Evolutionary conservation across 2,888 invertebrate genomes (phyloP), one percentile per base, ranked within the genome.

Genomic region (Lordiphosa andalusiaca): DNA sequence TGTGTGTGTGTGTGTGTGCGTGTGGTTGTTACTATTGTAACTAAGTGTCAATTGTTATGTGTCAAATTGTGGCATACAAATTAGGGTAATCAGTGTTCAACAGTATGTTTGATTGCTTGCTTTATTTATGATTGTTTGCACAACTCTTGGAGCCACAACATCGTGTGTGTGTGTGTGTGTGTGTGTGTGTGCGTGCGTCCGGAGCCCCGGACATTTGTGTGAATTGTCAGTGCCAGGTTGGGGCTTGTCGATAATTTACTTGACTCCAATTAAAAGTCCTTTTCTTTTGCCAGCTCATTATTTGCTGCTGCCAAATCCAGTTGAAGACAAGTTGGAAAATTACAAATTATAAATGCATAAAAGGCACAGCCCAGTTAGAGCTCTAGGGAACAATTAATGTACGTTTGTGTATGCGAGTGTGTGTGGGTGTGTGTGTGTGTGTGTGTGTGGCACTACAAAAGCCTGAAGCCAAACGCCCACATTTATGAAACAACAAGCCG

Each of bases 301-400:
- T 77, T 66, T 67, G 51, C 21, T 52, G 46, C 33, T 30, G 50
- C 62, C 55, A 73, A 77, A 73, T 70, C 69, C 71, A 65, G 65
- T 69, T 71, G 69, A 66, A 68, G 71, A 66, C 69, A 67, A 74
- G 73, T 83, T 77, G 68, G 69, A 68, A 83, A 86, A 78, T 83
- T 73, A 84, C 77, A 86, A 81, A 86, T 88, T 85, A 86, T 82
- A 74, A 80, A 86, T 86, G 77, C 82, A 87, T 77, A 85, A 86
- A 86, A 80, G 73, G 38, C 44, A 33, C 12, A 52, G 60, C 30
- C 30, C 30, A 40, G 39, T 57, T 64, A 37, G 36, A 37, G 36
- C 65, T 54, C 54, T 23, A 47, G 55, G 48, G 67, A 58, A 75
- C 73, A 75, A 80, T 72, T 75, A 67, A 70, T 71, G 56, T 68